Base-by-base conservation (phyloP, 1,140 invertebrate species). In the Pachyrhynchus sulphureomaculatus region DNA sequence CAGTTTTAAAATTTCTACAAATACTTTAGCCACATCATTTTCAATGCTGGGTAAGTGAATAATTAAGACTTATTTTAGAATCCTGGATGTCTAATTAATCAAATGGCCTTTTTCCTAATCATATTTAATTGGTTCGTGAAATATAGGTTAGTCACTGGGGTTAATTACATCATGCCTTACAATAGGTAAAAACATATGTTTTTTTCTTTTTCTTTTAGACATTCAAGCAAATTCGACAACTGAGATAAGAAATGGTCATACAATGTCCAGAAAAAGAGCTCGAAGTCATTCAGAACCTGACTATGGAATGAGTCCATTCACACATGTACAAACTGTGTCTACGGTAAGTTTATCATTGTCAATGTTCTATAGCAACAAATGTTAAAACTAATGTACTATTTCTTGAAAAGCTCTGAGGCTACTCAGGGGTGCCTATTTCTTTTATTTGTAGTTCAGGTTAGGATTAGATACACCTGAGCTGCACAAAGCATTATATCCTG, bases 251-350 rank as follows among this genome's bases (percentile, higher is more conserved):
- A 58, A 54, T 42, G 21, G 64, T 29, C 36, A 62, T 9, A 58
- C 62, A 13, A 75, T 76, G 73, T 75, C 75, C 12, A 67, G 75
- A 36, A 76, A 76, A 68, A 67, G 75, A 32, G 72, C 70, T 12
- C 67, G 75, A 59, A 75, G 73, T 60, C 68, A 70, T 24, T 73
- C 72, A 20, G 73, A 76, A 56, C 71, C 73, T 47, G 68, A 44
- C 18, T 2, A 15, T n/a, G 21, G 23, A 8, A 29, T 60, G 32
- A 29, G 33, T 8, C 10, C 44, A 4, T 13, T 62, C 8, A 32
- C n/a, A 18, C 56, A 71, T 56, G 61, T 70, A 15, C 69, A 73
- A 45, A 64, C 69, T 9, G 29, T 70, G 9, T 63, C 53, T 21
- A 42, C 64, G 62, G 69, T 71, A 62, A 66, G 69, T 70, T 18